These are phyloP conservation scores for Mastacembelus armatus DNA, from an alignment of 2,797 vertebrate species.

Conservation along the genomic window DNA sequence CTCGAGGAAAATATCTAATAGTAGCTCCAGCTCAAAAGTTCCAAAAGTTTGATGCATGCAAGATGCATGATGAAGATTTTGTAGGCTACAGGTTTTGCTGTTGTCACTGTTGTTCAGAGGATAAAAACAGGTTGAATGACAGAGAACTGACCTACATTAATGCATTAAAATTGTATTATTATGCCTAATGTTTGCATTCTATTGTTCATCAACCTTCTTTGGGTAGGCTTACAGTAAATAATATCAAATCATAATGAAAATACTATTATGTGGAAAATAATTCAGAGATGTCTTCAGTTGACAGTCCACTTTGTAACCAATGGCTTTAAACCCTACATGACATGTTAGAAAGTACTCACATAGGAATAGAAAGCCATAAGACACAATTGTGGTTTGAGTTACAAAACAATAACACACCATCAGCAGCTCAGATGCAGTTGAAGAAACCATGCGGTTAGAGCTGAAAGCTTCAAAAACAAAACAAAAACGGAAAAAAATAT, in stretches of 20 bases:
- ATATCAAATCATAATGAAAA: not conserved
- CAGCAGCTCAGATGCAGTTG: constrained; percentile 31
- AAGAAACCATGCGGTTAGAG: constrained; percentile 36
- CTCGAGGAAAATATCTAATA: constrained; percentile 10
- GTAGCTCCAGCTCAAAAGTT: not conserved
- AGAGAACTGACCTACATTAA: too few species aligned
- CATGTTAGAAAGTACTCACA: constrained; percentile 92
- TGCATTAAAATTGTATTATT: too few species aligned
- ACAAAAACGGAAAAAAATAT: constrained; percentile 62
- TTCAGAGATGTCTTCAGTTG: constrained; percentile 63
- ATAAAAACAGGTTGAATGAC: too few species aligned
- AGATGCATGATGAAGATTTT: not conserved
- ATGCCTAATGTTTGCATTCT: too few species aligned
- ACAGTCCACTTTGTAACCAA: constrained; percentile 91
- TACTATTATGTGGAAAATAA: not conserved
- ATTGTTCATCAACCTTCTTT: too few species aligned
- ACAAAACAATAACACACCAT: constrained; percentile 26
- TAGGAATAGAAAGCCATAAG: constrained; percentile 99
- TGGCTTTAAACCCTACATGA: constrained; percentile 99
- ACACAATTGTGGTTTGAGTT: constrained; percentile 86
- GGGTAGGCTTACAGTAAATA: too few species aligned
- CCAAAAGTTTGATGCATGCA: too few species aligned
- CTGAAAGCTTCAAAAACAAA: constrained; percentile 47
- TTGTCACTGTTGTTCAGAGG: too few species aligned
- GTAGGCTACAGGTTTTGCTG: not conserved